Percentiles rank a stretch among this genome's conserved stretches.
phyloP scores from a whole-genome alignment of 1,140 invertebrate species.

The Eueides isabella region DNA sequence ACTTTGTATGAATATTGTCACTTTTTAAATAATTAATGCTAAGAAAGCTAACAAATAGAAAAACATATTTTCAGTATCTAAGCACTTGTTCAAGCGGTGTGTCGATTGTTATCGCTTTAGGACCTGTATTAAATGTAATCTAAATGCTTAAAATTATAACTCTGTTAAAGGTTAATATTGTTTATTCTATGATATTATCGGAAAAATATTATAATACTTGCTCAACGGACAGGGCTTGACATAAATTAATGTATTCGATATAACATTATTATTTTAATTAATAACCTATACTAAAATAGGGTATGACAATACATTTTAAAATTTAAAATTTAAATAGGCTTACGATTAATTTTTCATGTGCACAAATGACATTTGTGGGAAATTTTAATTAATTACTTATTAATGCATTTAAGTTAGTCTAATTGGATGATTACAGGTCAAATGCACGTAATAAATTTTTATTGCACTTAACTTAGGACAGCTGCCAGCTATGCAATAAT shows the following conservation, averaged over 20 bases:
- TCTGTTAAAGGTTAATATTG: conserved; percentile 12
- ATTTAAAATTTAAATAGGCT: no score
- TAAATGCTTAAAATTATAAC: conserved; percentile 12
- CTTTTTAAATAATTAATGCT: background rate
- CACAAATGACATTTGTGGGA: no score
- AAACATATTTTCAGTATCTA: background rate
- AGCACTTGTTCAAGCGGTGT: background rate
- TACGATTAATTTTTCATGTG: no score
- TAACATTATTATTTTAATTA: background rate
- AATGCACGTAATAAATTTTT: no score
- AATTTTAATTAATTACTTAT: no score
- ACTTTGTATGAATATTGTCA: background rate
- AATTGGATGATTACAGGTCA: no score
- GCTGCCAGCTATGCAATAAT: no score
- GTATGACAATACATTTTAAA: no score
- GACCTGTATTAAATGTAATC: background rate
- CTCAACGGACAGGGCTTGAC: background rate
- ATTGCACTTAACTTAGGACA: no score
- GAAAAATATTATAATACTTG: conserved; percentile 1
- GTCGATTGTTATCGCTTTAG: background rate
- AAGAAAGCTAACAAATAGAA: background rate
- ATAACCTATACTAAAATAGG: background rate
- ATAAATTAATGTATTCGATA: background rate
- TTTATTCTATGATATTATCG: conserved; percentile 6
- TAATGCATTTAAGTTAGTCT: no score